Percentiles rank a stretch among this genome's conserved stretches.
These are phyloP conservation scores for Drosophila mayri DNA, from an alignment of 1,140 invertebrate genomes.

Conservation along the genomic window DNA sequence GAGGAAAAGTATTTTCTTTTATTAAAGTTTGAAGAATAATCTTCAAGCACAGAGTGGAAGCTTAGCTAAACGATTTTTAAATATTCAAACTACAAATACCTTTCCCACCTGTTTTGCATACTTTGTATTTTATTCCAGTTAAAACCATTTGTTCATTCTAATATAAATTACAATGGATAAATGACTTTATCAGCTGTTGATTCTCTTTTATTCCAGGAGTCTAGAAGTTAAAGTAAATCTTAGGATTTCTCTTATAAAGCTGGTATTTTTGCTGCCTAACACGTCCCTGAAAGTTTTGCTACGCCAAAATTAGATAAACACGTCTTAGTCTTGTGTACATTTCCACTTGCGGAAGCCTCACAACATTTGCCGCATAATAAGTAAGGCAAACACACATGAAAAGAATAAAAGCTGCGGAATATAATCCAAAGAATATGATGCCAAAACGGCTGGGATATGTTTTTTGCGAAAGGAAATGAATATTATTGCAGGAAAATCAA, in stretches of 20 bases:
- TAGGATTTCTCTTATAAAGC: slow-evolving; percentile 11
- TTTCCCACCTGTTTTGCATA: too few species aligned
- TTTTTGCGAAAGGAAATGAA: neutral
- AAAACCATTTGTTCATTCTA: neutral
- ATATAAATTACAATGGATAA: neutral
- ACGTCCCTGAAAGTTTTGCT: slow-evolving; percentile 38
- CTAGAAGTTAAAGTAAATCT: neutral
- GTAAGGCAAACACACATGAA: slow-evolving; percentile 46
- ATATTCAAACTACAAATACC: neutral
- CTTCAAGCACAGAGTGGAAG: neutral
- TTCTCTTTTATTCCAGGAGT: neutral
- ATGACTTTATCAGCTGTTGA: neutral
- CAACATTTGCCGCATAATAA: slow-evolving; percentile 77
- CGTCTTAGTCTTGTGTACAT: slow-evolving; percentile 37
- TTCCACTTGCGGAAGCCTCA: slow-evolving; percentile 29
- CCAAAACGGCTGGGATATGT: neutral
- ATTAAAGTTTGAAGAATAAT: neutral
- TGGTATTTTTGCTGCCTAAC: slow-evolving; percentile 27
- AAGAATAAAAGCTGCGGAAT: slow-evolving; percentile 24
- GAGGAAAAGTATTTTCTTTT: slow-evolving; percentile 11
- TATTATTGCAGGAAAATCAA: slow-evolving; percentile 9
- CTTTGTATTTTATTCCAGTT: too few species aligned
- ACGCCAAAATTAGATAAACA: slow-evolving; percentile 47
- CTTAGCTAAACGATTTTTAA: neutral
- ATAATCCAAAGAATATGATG: slow-evolving; percentile 9